Conservation (phyloP, 2,888 invertebrate species). For the Choreutis nemorana region DNA sequence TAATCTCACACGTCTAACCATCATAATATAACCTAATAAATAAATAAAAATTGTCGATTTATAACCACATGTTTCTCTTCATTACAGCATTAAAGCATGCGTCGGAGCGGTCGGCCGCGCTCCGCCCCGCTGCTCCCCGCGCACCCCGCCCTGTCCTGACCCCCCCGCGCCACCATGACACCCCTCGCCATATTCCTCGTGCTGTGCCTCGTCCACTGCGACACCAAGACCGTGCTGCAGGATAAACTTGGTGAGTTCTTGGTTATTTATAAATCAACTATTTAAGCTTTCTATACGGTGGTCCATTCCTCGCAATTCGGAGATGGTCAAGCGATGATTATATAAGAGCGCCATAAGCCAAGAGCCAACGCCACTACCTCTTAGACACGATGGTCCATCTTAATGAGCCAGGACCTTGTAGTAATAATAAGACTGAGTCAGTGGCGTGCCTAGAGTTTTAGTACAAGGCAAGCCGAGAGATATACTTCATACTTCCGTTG, state of each 20-base stretch:
- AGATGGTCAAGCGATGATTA: conserved; percentile 1
- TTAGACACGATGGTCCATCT: no score
- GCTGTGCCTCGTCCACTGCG: conserved; percentile 50
- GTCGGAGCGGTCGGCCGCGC: conserved; percentile 11
- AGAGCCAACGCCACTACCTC: no score
- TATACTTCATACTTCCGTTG: no score
- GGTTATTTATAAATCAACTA: conserved; percentile 3
- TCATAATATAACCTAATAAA: no score
- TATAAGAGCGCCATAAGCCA: no score
- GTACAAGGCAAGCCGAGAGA: no score
- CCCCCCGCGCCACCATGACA: conserved; percentile 30
- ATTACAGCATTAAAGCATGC: conserved; percentile 20
- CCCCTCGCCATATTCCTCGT: conserved; percentile 43
- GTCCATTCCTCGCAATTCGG: not conserved
- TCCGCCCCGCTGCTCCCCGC: conserved; percentile 16
- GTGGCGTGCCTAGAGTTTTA: no score
- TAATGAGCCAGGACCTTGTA: no score
- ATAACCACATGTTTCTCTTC: conserved; percentile 5
- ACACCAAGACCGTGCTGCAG: conserved; percentile 53
- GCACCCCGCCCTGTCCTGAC: conserved; percentile 17
- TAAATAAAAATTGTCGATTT: no score
- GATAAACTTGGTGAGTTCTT: conserved; percentile 55
- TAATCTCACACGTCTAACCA: no score
- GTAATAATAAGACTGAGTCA: no score
- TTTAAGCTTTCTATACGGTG: conserved; percentile 1